Percentiles rank a stretch among this genome's conserved stretches.
These are phyloP conservation scores for Pandemis corylana DNA, from an alignment of 2,888 invertebrate species.

Conservation along the genomic window DNA sequence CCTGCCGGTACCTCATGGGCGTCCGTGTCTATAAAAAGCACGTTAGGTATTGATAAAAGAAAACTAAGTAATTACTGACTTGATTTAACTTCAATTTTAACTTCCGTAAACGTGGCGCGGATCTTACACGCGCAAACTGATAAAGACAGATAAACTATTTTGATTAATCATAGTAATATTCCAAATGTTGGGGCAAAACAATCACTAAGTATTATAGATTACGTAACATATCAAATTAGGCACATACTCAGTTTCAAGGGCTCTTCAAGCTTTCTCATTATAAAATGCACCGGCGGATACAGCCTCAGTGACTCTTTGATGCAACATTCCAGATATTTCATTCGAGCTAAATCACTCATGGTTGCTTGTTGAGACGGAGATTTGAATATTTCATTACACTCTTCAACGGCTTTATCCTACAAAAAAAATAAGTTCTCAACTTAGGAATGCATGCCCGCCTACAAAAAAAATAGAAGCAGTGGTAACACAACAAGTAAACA, in stretches of 20 bases:
- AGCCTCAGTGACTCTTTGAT: conserved; percentile 86
- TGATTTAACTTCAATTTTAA: no score
- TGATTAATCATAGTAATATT: no score
- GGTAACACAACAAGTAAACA: no score
- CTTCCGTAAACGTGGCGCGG: no score
- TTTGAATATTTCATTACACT: conserved; percentile 77
- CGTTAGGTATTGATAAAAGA: neutral
- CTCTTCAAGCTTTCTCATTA: conserved; percentile 79
- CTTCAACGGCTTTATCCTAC: conserved; percentile 71
- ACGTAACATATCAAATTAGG: no score
- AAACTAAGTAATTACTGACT: no score
- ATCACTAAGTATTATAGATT: no score
- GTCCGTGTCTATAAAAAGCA: neutral
- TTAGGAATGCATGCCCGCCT: conserved; percentile 45
- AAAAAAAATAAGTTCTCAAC: conserved; percentile 11
- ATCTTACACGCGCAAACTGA: no score
- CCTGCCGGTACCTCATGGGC: conserved; percentile 33
- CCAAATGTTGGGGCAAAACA: no score
- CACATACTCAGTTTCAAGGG: conserved; percentile 80
- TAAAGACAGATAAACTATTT: no score
- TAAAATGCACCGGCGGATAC: conserved; percentile 85
- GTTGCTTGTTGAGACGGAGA: conserved; percentile 72
- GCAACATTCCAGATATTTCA: conserved; percentile 86
- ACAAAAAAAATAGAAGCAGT: conserved; percentile 12
- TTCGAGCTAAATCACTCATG: conserved; percentile 79